These are phyloP conservation scores for Mythimna albipuncta DNA, from an alignment of 2,888 invertebrate species.

Conservation along the genomic window DNA sequence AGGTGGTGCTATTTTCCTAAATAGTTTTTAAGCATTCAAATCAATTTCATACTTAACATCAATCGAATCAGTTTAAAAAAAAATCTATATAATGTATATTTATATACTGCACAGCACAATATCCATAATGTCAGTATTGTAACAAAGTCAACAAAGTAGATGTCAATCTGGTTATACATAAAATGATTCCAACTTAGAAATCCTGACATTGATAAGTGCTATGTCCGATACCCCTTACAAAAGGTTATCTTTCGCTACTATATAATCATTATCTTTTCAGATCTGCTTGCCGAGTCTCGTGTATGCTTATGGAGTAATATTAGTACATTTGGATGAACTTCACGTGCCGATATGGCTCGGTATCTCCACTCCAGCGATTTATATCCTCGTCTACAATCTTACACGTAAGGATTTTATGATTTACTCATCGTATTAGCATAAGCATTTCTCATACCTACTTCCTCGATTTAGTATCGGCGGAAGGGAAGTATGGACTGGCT, in stretches of 20 bases:
- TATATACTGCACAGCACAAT: background rate
- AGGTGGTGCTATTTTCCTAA: too few relatives aligned
- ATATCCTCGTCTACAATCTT: conserved; percentile 80
- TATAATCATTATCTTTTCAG: conserved; percentile 70
- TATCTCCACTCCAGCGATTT: conserved; percentile 81
- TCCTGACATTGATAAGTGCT: conserved; percentile 26
- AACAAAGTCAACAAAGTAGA: background rate
- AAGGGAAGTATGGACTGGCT: background rate
- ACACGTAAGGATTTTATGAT: conserved; percentile 79
- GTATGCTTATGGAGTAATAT: conserved; percentile 83
- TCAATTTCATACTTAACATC: background rate
- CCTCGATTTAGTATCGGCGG: conserved; percentile 10
- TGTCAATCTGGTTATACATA: background rate
- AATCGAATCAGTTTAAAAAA: background rate
- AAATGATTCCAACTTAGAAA: conserved; percentile 17
- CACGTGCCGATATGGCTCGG: conserved; percentile 82
- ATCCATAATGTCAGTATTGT: background rate
- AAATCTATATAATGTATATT: too few relatives aligned
- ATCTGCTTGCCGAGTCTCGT: conserved; percentile 83
- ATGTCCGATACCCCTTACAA: conserved; percentile 26
- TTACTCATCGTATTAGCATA: conserved; percentile 21
- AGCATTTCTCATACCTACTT: conserved; percentile 20
- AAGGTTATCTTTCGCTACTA: conserved; percentile 40
- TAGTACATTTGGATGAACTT: conserved; percentile 77
- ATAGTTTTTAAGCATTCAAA: background rate